These are phyloP conservation scores for Clinocottus analis DNA, from an alignment of 2,113 vertebrate species.

Conservation along the genomic window DNA sequence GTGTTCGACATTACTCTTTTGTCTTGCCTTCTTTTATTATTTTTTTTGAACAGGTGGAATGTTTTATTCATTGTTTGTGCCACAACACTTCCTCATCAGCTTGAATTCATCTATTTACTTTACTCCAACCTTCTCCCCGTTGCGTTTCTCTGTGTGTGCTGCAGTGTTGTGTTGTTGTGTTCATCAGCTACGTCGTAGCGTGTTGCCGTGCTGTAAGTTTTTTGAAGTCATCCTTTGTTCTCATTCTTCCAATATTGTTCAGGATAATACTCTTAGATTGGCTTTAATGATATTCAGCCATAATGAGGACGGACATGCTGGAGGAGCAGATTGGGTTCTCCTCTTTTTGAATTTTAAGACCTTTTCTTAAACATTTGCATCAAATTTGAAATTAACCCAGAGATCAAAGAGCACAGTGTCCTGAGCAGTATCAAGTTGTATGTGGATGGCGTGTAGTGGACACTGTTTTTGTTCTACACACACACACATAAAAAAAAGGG, in stretches of 20 bases:
- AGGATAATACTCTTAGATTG: slow-evolving; percentile 88
- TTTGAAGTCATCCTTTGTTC: slow-evolving; percentile 45
- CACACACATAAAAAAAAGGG: no score
- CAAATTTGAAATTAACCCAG: slow-evolving; percentile 50
- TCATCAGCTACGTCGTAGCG: slow-evolving; percentile 43
- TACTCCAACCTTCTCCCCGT: slow-evolving; percentile 77
- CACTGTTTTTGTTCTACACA: slow-evolving; percentile 6
- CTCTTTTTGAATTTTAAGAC: slow-evolving; percentile 48
- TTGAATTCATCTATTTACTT: slow-evolving; percentile 75
- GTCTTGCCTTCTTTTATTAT: slow-evolving; percentile 60
- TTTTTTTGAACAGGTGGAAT: slow-evolving; percentile 71
- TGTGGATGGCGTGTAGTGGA: slow-evolving; percentile 62
- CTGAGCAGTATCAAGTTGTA: slow-evolving; percentile 93
- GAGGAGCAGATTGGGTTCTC: slow-evolving; percentile 60
- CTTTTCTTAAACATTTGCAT: slow-evolving; percentile 49
- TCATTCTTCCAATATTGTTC: slow-evolving; percentile 85
- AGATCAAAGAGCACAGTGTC: slow-evolving; percentile 84
- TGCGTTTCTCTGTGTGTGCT: slow-evolving; percentile 82
- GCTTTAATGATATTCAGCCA: slow-evolving; percentile 44
- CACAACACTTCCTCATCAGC: slow-evolving; percentile 80
- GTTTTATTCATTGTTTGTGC: slow-evolving; percentile 82
- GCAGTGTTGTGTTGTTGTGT: slow-evolving; percentile 65
- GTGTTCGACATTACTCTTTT: slow-evolving; percentile 87
- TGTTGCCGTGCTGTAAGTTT: slow-evolving; percentile 29
- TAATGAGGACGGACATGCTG: slow-evolving; percentile 35